Evolutionary conservation across 2,113 vertebrate genomes (phyloP).

Genomic region (Vicugna pacos): DNA sequence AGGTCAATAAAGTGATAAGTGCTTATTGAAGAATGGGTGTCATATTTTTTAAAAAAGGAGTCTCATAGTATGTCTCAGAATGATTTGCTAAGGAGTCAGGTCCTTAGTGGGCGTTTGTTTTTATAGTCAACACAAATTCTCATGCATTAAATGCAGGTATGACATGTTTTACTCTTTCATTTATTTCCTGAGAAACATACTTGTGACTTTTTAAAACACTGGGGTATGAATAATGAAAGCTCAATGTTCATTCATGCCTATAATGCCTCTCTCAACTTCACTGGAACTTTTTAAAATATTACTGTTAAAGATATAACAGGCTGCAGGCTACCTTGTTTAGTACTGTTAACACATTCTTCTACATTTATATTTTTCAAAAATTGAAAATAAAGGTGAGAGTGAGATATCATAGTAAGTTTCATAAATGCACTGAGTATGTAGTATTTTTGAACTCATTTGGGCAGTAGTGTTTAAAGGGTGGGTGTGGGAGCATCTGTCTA

Average conservation of each 20-base stretch:
- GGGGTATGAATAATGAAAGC: background rate
- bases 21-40: background rate
- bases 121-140: background rate
- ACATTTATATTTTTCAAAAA: constrained; percentile 34
- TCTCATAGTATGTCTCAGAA: constrained; percentile 41
- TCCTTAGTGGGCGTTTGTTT: background rate
- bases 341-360: constrained; percentile 34
- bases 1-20: constrained; percentile 40
- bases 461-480: background rate
- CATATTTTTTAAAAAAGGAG: background rate
- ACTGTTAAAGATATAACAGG: constrained; percentile 36
- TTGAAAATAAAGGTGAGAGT: background rate
- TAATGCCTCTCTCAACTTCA: background rate
- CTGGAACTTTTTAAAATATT: background rate
- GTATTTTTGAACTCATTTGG: background rate
- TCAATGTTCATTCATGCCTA: background rate
- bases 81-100: background rate
- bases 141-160: constrained; percentile 11
- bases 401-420: background rate
- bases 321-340: background rate
- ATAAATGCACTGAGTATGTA: background rate
- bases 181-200: constrained; percentile 30
- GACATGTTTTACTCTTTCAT: background rate
- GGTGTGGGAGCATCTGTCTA: background rate
- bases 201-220: constrained; percentile 13